Percentiles rank a stretch among this genome's conserved stretches.
phyloP scores from a whole-genome alignment of 2,888 invertebrate species.

The Gymnocheta viridis region DNA sequence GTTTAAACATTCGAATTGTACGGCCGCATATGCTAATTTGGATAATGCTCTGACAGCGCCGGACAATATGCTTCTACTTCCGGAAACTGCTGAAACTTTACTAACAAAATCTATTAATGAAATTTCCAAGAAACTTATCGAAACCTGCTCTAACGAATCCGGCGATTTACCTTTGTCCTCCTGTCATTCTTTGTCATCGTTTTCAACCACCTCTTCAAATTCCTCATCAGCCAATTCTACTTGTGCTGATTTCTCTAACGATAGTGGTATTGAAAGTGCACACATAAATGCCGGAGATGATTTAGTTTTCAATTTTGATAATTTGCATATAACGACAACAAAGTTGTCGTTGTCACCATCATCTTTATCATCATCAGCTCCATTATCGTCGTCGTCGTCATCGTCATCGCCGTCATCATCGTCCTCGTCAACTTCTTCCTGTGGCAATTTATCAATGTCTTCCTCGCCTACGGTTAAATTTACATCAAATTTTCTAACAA shows the following conservation, averaged over 20 bases:
- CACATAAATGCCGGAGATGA: conserved; percentile 77
- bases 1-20: conserved; percentile 72
- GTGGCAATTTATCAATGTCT: conserved; percentile 67
- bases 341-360: conserved; percentile 49
- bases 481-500: conserved; percentile 66
- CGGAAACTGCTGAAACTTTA: conserved; percentile 77
- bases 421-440: conserved; percentile 51
- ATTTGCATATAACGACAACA: conserved; percentile 76
- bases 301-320: conserved; percentile 81
- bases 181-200: conserved; percentile 54
- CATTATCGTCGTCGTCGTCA: conserved; percentile 25
- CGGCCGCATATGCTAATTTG: conserved; percentile 24
- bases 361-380: conserved; percentile 16
- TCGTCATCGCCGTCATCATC: conserved; percentile 32
- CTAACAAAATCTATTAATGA: conserved; percentile 81
- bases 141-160: conserved; percentile 79
- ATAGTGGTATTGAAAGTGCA: conserved; percentile 77
- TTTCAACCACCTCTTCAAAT: conserved; percentile 49
- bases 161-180: conserved; percentile 65
- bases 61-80: conserved; percentile 63
- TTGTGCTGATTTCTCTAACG: conserved; percentile 74
- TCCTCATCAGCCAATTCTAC: conserved; percentile 54
- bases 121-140: conserved; percentile 82
- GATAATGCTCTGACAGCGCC: conserved; percentile 27
- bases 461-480: conserved; percentile 68